Evolutionary conservation across 2,113 vertebrate genomes (phyloP).

Genomic region (Mugil cephalus): DNA sequence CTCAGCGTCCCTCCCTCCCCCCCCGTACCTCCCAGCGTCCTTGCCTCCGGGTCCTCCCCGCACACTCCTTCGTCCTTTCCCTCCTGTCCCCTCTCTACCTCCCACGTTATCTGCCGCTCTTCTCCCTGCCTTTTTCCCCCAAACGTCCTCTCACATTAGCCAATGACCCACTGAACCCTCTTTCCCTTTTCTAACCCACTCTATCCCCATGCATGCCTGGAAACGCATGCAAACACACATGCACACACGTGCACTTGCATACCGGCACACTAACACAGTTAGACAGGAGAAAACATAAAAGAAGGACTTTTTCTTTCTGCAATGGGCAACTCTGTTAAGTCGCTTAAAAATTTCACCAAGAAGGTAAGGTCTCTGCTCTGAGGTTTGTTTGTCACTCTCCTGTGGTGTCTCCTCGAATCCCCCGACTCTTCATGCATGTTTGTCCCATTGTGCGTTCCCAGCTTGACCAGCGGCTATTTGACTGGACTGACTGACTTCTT

Average conservation of each 20-base stretch:
- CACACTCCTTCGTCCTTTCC: conserved; percentile 46
- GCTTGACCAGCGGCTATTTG: conserved; percentile 40
- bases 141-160: conserved; percentile 84
- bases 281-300: conserved; percentile 74
- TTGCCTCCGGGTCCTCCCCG: conserved; percentile 52
- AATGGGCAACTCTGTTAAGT: conserved; percentile 99
- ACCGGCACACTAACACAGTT: conserved; percentile 57
- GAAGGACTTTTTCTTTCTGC: conserved; percentile 70
- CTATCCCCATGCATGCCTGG: conserved; percentile 80
- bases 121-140: conserved; percentile 83
- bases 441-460: conserved; percentile 48
- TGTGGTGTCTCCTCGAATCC: conserved; percentile 38
- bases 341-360: conserved; percentile 94
- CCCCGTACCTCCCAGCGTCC: conserved; percentile 32
- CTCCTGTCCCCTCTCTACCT: conserved; percentile 55
- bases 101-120: conserved; percentile 37
- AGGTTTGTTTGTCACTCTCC: conserved; percentile 45
- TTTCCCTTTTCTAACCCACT: conserved; percentile 75
- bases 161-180: conserved; percentile 83
- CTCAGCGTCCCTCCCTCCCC: conserved; percentile 75
- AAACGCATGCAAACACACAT: conserved; percentile 78
- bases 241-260: conserved; percentile 65
- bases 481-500: conserved; percentile 53
- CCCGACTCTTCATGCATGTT: conserved; percentile 62
- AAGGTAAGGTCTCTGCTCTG: conserved; percentile 90